Base-by-base conservation (phyloP, 2,113 vertebrate genomes). In the Microcebus ravelobensis region DNA sequence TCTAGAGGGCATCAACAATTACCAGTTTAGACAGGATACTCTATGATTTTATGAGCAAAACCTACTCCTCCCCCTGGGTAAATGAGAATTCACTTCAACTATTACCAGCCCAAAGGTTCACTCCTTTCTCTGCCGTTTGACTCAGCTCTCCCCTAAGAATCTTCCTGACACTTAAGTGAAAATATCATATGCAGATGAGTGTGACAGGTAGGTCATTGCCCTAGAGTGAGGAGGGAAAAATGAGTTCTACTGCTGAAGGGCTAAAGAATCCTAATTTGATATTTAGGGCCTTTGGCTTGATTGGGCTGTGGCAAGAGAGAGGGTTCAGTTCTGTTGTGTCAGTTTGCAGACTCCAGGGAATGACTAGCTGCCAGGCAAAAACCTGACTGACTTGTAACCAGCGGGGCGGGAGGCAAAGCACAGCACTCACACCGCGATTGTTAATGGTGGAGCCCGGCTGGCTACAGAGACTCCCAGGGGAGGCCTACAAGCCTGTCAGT, bases 401-500 rank as follows among this genome's bases (percentile, higher is more conserved):
- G 90, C 12, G 2, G 91, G 86, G 86, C 0, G 0, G 63, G 45
- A 95, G 86, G 57, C 93, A 89, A 17, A 31, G 14, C 36, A 34
- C 15, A 94, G 93, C 23, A 10, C 63, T 95, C 95, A 82, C 9
- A 8, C 6, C 0, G 3, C 48, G 70, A 85, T 91, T 68, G 76
- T 34, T 97, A 85, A 86, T 88, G 95, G 87, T 42, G 71, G 79
- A 91, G 67, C 18, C n/a, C 7, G 0, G 34, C 79, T 82, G 74
- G 89, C 95, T 71, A 31, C 48, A n/a, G 91, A 90, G 83, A 81
- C 42, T 97, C 97, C 96, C 13, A 0, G 59, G 93, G 94, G 87
- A 87, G 73, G 77, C 50, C 89, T 86, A 18, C 42, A 52, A 92
- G 83, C 87, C 96, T 96, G 97, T 95, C 98, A 96, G 20, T 48